These are phyloP conservation scores for Phrynocephalus versicolor DNA, from an alignment of 2,113 vertebrate species.

Conservation along the genomic window DNA sequence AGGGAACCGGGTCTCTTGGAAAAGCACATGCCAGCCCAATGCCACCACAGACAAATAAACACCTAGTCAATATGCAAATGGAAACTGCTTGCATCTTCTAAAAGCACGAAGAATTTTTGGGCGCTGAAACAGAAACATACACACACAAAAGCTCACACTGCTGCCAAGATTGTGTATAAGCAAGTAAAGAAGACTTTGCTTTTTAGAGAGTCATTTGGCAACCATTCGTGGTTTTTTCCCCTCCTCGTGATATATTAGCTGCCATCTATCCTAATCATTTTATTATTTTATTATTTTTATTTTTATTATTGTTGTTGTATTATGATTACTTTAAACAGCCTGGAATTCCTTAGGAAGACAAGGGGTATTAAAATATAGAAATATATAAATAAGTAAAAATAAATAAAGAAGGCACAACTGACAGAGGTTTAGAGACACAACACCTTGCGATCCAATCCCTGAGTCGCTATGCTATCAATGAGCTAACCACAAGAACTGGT, in stretches of 20 bases:
- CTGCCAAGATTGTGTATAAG: background rate
- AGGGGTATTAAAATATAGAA: no score
- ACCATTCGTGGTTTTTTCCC: no score
- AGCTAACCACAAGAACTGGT: no score
- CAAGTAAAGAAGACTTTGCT: background rate
- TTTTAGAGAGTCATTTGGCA: no score
- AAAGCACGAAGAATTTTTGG: background rate
- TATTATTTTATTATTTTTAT: no score
- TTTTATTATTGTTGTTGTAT: no score
- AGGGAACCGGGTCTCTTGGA: background rate
- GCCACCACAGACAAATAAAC: slow-evolving; percentile 9
- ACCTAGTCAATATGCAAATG: slow-evolving; percentile 23
- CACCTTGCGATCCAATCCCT: background rate
- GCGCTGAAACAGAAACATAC: background rate
- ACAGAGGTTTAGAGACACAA: background rate
- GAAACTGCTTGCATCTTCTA: slow-evolving; percentile 2
- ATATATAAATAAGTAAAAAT: no score
- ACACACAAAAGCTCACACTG: background rate
- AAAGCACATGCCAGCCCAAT: slow-evolving; percentile 7
- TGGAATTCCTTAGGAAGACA: no score
- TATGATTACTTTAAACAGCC: no score
- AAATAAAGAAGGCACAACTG: background rate
- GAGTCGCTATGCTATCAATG: background rate
- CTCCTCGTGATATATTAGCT: no score
- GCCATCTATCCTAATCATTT: no score